Base-by-base conservation (phyloP, 2,113 vertebrate species). In the Hippolais icterina region DNA sequence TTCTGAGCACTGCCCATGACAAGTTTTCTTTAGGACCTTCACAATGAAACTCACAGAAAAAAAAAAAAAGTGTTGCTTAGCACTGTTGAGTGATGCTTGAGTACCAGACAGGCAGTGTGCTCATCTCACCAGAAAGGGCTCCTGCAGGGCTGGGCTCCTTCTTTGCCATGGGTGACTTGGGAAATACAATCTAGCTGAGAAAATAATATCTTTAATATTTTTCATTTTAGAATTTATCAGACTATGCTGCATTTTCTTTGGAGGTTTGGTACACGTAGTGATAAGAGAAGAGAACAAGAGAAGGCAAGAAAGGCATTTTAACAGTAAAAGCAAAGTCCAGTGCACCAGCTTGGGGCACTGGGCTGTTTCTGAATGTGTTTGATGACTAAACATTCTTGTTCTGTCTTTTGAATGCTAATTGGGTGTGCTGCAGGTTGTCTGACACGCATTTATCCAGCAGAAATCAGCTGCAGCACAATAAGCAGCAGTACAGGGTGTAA, bases 21-120 rank as follows among this genome's bases (percentile, higher is more conserved):
- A 29, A 70, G 9, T 2, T 78, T 59, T 65, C 41, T 83, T 80
- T 35, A 87, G 68, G 11, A 64, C 9, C 10, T 56, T 54, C 27
- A 5, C 3, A 19, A 74, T 37, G 18, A 56, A 75, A 28, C 12
- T 68, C 24, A 31, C 10, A 54, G 47, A 5, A 24, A 18, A 39
- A 44, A 65, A n/a, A n/a, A 39, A 39, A 39, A 25, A 14, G n/a
- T 54, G 15, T 66, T n/a, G 10, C 21, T 54, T 46, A 33, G 0
- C 2, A 11, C 16, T 82, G 60, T 7, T 56, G 44, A 64, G 70
- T 53, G 31, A 16, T 22, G 57, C 35, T 17, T 35, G 78, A 74
- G 49, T 12, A 18, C 0, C 0, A 66, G 25, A 41, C 10, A 4
- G 25, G 24, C 60, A 42, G 18, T 11, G 42, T 2, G 1, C 54